Conservation (phyloP, 2,797 vertebrate species). For the Rousettus madagascariensis region DNA sequence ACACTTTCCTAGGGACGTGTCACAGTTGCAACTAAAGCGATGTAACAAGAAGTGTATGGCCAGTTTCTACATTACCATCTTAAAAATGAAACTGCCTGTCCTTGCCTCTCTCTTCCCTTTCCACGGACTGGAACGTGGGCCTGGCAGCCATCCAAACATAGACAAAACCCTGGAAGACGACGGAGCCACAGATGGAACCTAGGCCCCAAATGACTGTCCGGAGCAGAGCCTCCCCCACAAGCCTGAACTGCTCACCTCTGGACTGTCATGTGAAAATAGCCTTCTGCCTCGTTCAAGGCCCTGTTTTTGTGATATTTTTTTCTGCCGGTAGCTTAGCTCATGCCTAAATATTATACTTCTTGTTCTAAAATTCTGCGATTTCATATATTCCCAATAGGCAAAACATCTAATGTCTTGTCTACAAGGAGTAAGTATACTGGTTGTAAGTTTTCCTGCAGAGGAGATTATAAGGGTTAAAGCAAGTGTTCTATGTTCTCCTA, state of each 20-base stretch:
- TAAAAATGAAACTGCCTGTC: background rate
- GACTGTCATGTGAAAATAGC: background rate
- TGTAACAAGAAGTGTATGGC: background rate
- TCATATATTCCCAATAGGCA: background rate
- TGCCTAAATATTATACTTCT: background rate
- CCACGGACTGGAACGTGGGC: background rate
- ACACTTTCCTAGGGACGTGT: background rate
- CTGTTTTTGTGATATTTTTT: background rate
- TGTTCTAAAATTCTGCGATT: background rate
- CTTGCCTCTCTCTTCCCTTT: background rate
- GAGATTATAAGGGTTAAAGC: background rate
- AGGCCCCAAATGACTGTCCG: background rate
- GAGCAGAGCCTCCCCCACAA: background rate
- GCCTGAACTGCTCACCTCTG: background rate
- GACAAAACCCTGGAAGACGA: background rate
- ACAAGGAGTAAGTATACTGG: background rate
- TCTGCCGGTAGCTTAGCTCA: background rate
- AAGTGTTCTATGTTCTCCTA: background rate
- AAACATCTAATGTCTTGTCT: background rate
- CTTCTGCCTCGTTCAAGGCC: background rate
- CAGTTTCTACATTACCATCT: background rate
- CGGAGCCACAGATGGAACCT: background rate
- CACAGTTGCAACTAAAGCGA: background rate
- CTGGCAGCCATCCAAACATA: background rate
- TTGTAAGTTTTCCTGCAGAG: background rate